Percentiles rank a stretch among this genome's conserved stretches.
Evolutionary conservation across 2,888 invertebrate species (phyloP).

Genomic region (Sphecodes monilicornis): DNA sequence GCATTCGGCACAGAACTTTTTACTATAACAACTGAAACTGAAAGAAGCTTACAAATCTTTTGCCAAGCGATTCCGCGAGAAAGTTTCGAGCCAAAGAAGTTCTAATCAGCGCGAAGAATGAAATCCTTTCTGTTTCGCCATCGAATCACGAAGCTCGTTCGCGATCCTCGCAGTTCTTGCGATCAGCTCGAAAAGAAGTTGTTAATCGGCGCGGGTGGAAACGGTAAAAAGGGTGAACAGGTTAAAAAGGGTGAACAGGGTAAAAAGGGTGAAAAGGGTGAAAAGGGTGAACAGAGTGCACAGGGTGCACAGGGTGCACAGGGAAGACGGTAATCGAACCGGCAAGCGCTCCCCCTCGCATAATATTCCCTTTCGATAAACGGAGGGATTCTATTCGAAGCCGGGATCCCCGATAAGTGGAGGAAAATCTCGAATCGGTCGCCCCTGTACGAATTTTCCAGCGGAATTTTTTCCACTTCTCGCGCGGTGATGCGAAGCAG

Average conservation of each 20-base stretch:
- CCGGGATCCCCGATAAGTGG: background rate
- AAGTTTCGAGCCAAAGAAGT: background rate
- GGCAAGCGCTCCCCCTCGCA: background rate
- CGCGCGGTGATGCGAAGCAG: background rate
- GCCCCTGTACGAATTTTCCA: background rate
- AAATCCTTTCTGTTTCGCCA: background rate
- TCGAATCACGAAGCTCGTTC: background rate
- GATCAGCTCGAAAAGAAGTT: background rate
- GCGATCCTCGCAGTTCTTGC: background rate
- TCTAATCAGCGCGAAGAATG: background rate
- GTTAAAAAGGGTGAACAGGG: background rate
- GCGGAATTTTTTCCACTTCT: background rate
- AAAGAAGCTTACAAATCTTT: background rate
- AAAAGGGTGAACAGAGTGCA: background rate
- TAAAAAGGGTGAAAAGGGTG: background rate
- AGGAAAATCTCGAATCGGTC: background rate
- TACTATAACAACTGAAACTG: background rate
- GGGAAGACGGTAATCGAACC: constrained; percentile 1
- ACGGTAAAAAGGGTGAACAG: too few species aligned
- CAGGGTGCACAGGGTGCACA: background rate
- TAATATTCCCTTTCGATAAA: constrained; percentile 4
- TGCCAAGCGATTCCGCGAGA: background rate
- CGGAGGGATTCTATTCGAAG: background rate
- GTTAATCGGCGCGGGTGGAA: background rate
- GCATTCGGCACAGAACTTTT: background rate